These are phyloP conservation scores for Pipistrellus nathusii DNA, from an alignment of 2,797 vertebrate species.

Conservation along the genomic window DNA sequence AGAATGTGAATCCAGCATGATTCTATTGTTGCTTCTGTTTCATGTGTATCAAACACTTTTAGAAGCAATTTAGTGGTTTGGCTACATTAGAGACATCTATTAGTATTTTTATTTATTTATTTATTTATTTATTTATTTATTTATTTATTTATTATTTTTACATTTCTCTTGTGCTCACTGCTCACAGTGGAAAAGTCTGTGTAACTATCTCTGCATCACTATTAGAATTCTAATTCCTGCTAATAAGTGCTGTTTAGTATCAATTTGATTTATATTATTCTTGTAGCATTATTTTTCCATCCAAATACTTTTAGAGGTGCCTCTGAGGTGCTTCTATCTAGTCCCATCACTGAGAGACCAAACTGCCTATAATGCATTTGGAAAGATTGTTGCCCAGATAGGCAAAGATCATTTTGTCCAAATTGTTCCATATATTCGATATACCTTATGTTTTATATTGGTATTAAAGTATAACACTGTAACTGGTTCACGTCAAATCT, in stretches of 20 bases:
- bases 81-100: background rate
- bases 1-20: background rate
- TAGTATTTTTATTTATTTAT: background rate
- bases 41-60: background rate
- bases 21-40: slow-evolving; percentile 18
- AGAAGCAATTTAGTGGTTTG: background rate
- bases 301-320: background rate
- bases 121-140: background rate
- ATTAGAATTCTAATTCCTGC: background rate
- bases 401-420: background rate
- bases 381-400: background rate
- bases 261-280: background rate
- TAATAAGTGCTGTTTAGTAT: background rate
- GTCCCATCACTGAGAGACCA: background rate
- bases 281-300: background rate
- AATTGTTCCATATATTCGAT: background rate
- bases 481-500: background rate
- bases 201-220: background rate
- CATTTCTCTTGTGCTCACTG: background rate
- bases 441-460: background rate
- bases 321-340: background rate
- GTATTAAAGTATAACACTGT: background rate
- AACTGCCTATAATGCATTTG: background rate
- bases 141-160: background rate
- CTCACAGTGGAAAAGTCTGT: background rate